phyloP scores from a whole-genome alignment of 2,113 vertebrate genomes.

The Mus pahari region DNA sequence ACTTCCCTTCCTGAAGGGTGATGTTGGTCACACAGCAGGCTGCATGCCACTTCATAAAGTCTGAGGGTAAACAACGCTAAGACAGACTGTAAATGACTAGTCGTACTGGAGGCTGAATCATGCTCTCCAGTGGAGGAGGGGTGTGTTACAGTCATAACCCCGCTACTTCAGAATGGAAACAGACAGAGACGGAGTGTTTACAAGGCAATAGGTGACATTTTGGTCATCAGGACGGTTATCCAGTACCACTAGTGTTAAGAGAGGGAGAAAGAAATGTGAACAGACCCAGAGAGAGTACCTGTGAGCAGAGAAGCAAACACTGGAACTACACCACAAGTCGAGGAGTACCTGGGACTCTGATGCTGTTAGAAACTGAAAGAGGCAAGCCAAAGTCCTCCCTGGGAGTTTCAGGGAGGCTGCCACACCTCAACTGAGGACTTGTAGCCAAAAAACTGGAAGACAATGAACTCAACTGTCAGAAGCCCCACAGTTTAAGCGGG shows the following conservation, averaged over 20 bases:
- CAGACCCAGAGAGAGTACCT: not conserved
- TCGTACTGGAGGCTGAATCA: not conserved
- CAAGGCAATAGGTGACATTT: not conserved
- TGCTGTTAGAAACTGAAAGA: not conserved
- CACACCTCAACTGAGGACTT: not conserved
- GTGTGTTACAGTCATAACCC: not conserved
- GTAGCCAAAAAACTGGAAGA: not conserved
- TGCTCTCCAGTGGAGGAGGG: no score
- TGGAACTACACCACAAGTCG: not conserved
- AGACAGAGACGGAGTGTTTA: not conserved
- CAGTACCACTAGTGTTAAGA: not conserved
- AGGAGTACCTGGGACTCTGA: not conserved
- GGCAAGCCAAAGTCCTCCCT: not conserved
- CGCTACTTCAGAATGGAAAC: not conserved
- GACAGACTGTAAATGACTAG: not conserved
- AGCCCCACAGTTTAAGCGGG: not conserved
- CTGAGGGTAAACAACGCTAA: conserved; percentile 46
- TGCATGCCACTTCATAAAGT: not conserved
- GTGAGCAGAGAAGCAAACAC: not conserved
- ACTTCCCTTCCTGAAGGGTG: not conserved
- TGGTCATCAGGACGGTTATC: not conserved
- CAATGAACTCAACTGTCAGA: not conserved
- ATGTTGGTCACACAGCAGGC: not conserved
- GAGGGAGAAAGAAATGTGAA: not conserved
- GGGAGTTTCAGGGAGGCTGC: not conserved